A percentile compares a stretch with the other conserved stretches of the same genome.
Conservation (phyloP, 2,888 invertebrate genomes). For the Hanleya hanleyi region DNA sequence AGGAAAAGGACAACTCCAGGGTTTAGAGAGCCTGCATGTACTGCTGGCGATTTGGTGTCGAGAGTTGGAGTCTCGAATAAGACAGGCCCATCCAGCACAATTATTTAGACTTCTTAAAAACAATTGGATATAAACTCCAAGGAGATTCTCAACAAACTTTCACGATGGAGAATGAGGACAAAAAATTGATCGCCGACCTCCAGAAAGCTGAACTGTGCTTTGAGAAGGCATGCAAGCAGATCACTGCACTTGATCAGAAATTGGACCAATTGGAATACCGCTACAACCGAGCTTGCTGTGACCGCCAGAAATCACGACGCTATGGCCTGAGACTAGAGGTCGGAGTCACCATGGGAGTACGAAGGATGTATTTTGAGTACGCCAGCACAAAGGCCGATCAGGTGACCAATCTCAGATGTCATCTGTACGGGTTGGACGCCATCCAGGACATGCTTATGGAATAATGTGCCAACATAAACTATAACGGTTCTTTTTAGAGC, state of each 20-base stretch:
- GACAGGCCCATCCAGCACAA: no score
- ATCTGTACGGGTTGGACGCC: not conserved
- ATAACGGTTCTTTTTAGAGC: conserved; percentile 1
- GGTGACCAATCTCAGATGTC: not conserved
- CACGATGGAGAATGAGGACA: not conserved
- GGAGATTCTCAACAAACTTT: no score
- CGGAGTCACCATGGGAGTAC: not conserved
- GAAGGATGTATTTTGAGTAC: not conserved
- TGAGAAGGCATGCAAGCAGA: not conserved
- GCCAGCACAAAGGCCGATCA: not conserved
- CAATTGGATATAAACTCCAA: no score
- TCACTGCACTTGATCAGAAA: not conserved
- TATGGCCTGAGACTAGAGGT: not conserved
- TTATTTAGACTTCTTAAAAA: no score
- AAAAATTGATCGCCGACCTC: not conserved
- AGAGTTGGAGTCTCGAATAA: no score
- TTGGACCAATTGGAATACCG: not conserved
- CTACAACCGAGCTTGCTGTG: not conserved
- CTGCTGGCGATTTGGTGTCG: no score
- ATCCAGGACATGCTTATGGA: not conserved
- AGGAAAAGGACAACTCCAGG: no score
- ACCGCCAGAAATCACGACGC: not conserved
- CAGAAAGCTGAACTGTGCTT: not conserved
- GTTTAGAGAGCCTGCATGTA: no score
- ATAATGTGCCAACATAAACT: not conserved